phyloP scores from a whole-genome alignment of 2,113 vertebrate species.

The Zonotrichia leucophrys region DNA sequence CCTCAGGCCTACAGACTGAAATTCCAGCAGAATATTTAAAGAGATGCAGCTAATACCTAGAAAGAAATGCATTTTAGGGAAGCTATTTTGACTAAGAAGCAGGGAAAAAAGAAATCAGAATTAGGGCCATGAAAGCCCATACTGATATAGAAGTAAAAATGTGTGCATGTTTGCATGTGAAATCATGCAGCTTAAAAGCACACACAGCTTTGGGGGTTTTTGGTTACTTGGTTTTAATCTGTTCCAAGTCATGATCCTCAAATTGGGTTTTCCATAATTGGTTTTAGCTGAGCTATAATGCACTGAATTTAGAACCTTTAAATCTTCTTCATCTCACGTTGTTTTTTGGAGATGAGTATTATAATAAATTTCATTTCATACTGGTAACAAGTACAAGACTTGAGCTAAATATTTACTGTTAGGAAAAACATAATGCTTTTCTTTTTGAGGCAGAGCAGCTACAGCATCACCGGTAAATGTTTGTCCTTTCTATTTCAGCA shows the following conservation, averaged over 20 bases:
- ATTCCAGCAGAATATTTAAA: background rate
- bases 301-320: background rate
- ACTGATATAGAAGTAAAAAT: background rate
- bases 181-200: background rate
- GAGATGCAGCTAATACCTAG: background rate
- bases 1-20: background rate
- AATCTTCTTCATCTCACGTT: background rate
- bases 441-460: background rate
- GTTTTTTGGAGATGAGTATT: background rate
- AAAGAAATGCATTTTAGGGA: background rate
- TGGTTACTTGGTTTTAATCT: conserved; percentile 28
- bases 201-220: background rate
- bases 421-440: background rate
- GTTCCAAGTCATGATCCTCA: background rate
- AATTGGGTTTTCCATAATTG: conserved; percentile 3
- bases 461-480: background rate
- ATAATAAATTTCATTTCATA: background rate
- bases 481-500: conserved; percentile 43
- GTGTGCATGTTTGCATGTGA: background rate
- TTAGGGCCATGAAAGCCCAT: background rate
- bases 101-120: background rate
- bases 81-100: background rate
- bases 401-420: background rate
- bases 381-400: background rate
- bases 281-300: background rate